Evolutionary conservation across 2,888 invertebrate genomes (phyloP), one percentile per base, ranked within the genome.

Genomic region (Chrysolina haemoptera): DNA sequence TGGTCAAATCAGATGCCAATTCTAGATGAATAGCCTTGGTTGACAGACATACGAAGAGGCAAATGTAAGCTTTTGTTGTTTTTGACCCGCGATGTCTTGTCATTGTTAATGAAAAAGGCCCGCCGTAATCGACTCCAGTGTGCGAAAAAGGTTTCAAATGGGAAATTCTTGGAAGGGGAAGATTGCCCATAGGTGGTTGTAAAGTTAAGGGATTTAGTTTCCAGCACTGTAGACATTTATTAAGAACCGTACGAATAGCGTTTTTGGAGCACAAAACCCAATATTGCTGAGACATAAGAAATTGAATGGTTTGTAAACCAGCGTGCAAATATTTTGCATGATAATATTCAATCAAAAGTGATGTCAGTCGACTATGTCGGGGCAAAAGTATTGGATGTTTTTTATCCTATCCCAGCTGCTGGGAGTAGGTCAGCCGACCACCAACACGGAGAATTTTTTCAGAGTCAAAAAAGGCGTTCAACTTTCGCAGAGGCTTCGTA

Each of bases 11-110:
- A 0, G 76, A 76, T 10, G 79, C 82, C 8, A 79, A 16, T 65
- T 83, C 83, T 2, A 83, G 27, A 46, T 82, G 80, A 27, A 27
- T 27, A 27, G 27, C 27, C 27, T 27, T 27, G 11, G 82, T 79
- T 0, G 78, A 50, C 18, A 82, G 53, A 69, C 83, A 80, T 1
- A 80, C 74, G 65, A 81, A 83, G n/a, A 81, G 10, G 22, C 77
- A 75, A 6, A 68, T 53, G 27, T 68, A 65, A 14, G 12, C 46
- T 35, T 68, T 68, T 5, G 10, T 14, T 6, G 74, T 80, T 79
- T 80, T 48, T 22, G 70, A 12, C 22, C 63, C 55, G 62, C 69
- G 18, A 64, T 46, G 11, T 74, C 76, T 73, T 73, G 48, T 11
- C 73, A 73, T 14, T 40, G 71, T 62, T 48, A 74, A 65, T 11